Base-by-base conservation (phyloP, 2,797 vertebrate species). In the Esox lucius region DNA sequence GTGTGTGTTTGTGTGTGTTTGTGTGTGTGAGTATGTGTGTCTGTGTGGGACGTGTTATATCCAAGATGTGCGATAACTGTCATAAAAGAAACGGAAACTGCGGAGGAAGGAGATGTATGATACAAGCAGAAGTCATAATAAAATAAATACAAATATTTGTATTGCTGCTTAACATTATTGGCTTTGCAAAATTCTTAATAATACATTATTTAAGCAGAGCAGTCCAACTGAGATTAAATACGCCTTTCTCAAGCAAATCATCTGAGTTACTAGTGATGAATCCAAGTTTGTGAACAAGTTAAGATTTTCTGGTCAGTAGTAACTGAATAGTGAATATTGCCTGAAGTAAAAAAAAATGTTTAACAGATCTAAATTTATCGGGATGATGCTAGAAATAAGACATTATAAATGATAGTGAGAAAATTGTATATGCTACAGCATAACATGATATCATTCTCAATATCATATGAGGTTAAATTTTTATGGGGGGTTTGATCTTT, bases 21-120 rank as follows among this genome's bases (percentile, higher is more conserved):
- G 9, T 46, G 64, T 17, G 28, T 81, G 48, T 74, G 48, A 33
- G 65, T 68, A 22, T n/a, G 49, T 53, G 17, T 39, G 73, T 8
- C 8, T 9, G 61, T 24, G 78, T 71, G 79, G 2, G 35, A 33
- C 76, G 61, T 15, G 42, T 46, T 24, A 79, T 68, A 73, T 67
- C 42, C 42, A 61, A 24, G 69, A 85, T 81, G 70, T 83, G 78
- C 83, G 78, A 80, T 65, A 77, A 72, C 7, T 59, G 61, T 46
- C 74, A 67, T 78, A 42, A 64, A 51, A 72, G 65, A 46, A 35
- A 75, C 15, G 79, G 78, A 86, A 85, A 86, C 71, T 83, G 75
- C 78, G 62, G 26, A 65, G 62, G 28, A 65, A 65, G 24, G 16
- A 65, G 24, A 31, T 65, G 15, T 59, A 33, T 31, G 33, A 65